Evolutionary conservation across 2,888 invertebrate genomes (phyloP).

Genomic region (Eurytoma adleriae): DNA sequence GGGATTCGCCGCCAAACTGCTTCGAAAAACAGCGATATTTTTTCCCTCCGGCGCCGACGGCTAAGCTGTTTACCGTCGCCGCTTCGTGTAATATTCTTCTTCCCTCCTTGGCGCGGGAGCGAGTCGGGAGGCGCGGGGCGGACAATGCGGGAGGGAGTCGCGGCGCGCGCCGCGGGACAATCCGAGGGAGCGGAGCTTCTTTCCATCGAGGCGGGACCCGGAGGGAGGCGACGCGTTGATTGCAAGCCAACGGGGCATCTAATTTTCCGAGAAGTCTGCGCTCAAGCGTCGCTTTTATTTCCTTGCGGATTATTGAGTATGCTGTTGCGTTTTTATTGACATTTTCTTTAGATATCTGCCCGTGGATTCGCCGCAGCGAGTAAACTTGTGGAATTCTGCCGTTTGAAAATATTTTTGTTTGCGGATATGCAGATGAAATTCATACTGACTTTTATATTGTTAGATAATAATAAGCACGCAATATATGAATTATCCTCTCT

Average conservation of each 20-base stretch:
- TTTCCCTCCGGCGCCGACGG: too few relatives aligned
- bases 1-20: too few relatives aligned
- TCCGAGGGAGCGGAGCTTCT: neutral
- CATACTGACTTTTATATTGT: too few relatives aligned
- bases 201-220: neutral
- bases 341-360: neutral
- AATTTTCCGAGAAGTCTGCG: neutral
- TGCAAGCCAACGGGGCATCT: conserved; percentile 13
- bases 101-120: neutral
- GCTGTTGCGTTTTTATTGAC: neutral
- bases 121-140: neutral
- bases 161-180: neutral
- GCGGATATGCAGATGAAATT: too few relatives aligned
- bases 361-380: too few relatives aligned
- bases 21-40: too few relatives aligned
- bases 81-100: neutral
- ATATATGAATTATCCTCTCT: too few relatives aligned
- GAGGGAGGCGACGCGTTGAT: neutral
- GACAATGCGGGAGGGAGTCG: neutral
- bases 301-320: neutral
- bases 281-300: neutral
- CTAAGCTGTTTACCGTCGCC: too few relatives aligned
- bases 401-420: too few relatives aligned
- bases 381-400: too few relatives aligned
- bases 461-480: too few relatives aligned